Evolutionary conservation across 2,797 vertebrate species (phyloP), one percentile per base, ranked within the genome.

Genomic region (Gobio occitaniae): DNA sequence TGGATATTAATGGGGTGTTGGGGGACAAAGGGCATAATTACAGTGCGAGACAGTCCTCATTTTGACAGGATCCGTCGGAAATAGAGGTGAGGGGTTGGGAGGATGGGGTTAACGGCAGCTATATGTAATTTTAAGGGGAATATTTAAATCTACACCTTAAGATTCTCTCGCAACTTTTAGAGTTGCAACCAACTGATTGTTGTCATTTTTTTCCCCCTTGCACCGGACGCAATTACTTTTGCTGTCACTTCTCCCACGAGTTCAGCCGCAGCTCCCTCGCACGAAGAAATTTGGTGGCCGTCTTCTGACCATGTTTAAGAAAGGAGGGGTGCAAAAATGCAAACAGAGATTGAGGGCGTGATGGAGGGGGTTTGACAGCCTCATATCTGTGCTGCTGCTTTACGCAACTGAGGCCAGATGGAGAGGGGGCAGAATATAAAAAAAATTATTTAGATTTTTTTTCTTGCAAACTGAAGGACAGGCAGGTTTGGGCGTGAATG

Each of bases 401-500:
- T 38, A 61, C 54, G 12, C 16, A 19, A 38, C 52, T 41, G 38
- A 84, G 41, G 48, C 48, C 32, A 70, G 71, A 84, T 75, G 75
- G 29, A 78, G 66, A 72, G 21, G 54, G 36, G 15, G 77, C 17
- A 11, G 81, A 83, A 36, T 61, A 48, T 68, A 1, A 44, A 12
- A 32, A 32, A 32, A 32, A 1, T 32, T 16, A 52, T 59, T n/a
- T 41, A 2, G 1, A 25, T 38, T 15, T 54, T 47, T 32, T 15
- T 21, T 66, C 36, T 80, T 16, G 38, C 11, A 69, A 69, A 59
- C 54, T 72, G 69, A 87, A 72, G 54, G 83, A 88, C 85, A 77
- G 54, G 13, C 56, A 54, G 79, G 36, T 78, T 50, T 38, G 59
- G 85, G 88, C 89, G 86, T 79, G 85, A 86, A 88, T 89, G 83